These are phyloP conservation scores for Neodiprion pinetum DNA, from an alignment of 1,140 invertebrate species.

Conservation along the genomic window DNA sequence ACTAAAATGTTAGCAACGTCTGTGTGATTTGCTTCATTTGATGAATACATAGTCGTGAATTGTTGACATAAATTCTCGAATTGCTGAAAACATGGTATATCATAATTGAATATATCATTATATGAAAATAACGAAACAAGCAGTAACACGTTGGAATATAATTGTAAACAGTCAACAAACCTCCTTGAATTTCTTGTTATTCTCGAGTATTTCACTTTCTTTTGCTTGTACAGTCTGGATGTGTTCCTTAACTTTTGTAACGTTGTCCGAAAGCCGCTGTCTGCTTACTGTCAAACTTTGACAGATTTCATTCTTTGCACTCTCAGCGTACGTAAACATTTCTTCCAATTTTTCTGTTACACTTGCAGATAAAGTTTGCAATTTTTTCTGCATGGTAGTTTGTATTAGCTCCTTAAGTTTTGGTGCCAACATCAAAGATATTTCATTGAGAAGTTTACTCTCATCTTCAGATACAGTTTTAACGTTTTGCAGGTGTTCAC, in stretches of 20 bases:
- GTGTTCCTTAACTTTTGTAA: constrained; percentile 35
- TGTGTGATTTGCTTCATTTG: constrained; percentile 30
- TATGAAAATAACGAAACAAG: constrained; percentile 20
- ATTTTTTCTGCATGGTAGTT: constrained; percentile 44
- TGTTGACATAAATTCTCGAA: constrained; percentile 39
- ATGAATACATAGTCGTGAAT: constrained; percentile 34
- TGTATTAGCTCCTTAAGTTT: constrained; percentile 43
- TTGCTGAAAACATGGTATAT: constrained; percentile 32
- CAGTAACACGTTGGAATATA: constrained; percentile 3
- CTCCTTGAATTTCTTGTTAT: constrained; percentile 34
- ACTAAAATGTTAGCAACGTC: constrained; percentile 24
- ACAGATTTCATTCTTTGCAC: constrained; percentile 41
- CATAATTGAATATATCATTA: constrained; percentile 6
- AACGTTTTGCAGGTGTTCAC: constrained; percentile 34
- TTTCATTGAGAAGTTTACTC: constrained; percentile 30
- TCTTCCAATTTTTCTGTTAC: constrained; percentile 42
- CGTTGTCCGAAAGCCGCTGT: constrained; percentile 35
- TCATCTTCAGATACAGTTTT: constrained; percentile 38
- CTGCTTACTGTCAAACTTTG: constrained; percentile 34
- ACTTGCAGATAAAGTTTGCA: constrained; percentile 37
- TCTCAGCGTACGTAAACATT: constrained; percentile 34
- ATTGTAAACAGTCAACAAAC: constrained; percentile 32
- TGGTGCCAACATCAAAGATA: constrained; percentile 37
- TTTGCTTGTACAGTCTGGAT: constrained; percentile 33
- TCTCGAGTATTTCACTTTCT: constrained; percentile 38